These are phyloP conservation scores for Euzophera pinguis DNA, from an alignment of 2,888 invertebrate genomes.

Conservation along the genomic window DNA sequence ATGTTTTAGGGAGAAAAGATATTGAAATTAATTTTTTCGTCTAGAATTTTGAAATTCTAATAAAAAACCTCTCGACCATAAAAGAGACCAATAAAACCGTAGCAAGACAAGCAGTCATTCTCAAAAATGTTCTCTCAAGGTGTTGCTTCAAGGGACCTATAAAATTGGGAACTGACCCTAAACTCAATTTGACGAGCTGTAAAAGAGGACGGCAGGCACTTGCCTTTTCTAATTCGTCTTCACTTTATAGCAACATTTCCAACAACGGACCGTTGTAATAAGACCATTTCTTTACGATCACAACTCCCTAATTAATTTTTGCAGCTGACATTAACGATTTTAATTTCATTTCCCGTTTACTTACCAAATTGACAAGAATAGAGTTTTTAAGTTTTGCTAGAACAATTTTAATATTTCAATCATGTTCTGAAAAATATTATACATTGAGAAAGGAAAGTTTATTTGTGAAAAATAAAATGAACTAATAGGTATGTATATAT, in stretches of 20 bases:
- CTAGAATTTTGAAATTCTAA: too few species aligned
- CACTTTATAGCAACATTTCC: slow-evolving; percentile 1
- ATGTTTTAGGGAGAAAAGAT: too few species aligned
- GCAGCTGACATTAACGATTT: slow-evolving; percentile 5
- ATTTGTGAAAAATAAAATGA: too few species aligned
- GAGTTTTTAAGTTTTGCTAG: background rate
- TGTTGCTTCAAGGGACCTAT: slow-evolving; percentile 2
- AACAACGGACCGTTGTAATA: slow-evolving; percentile 2
- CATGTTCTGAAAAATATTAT: background rate
- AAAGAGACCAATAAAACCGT: too few species aligned
- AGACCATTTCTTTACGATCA: background rate
- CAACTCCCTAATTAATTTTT: background rate
- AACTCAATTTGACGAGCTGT: slow-evolving; percentile 7
- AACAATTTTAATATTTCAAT: background rate
- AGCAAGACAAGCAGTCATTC: background rate
- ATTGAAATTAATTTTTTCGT: too few species aligned
- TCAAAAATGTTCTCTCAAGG: background rate
- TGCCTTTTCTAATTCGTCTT: slow-evolving; percentile 3
- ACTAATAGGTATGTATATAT: background rate
- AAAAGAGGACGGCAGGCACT: slow-evolving; percentile 1
- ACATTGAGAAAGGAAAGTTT: background rate
- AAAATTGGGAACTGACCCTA: slow-evolving; percentile 1
- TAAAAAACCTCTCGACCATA: too few species aligned
- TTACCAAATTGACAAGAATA: background rate
- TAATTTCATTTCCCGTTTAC: background rate